Conservation (phyloP, 2,113 vertebrate genomes). For the Struthidea cinerea region DNA sequence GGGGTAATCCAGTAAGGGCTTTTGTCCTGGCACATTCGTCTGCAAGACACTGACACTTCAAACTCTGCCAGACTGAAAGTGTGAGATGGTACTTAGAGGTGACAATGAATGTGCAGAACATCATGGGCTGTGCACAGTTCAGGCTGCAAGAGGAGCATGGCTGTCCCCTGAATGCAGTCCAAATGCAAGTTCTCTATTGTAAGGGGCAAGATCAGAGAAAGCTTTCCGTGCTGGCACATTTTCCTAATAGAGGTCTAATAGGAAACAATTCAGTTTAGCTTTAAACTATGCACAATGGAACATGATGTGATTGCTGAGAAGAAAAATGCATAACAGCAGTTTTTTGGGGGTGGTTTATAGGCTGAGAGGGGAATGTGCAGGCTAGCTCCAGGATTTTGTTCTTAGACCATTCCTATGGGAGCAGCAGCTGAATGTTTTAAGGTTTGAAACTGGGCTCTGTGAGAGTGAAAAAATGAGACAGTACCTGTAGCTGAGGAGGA, state of each 20-base stretch:
- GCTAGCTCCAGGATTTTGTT: not conserved
- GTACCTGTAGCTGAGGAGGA: not conserved
- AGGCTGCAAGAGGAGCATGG: not conserved
- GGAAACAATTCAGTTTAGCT: not conserved
- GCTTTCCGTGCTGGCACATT: not conserved
- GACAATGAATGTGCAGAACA: not conserved
- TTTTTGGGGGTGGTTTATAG: not conserved
- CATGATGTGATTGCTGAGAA: not conserved
- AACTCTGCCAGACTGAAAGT: not conserved
- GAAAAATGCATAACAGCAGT: not conserved
- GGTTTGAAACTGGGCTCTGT: not conserved
- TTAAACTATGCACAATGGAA: not conserved
- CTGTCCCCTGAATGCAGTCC: too few relatives aligned
- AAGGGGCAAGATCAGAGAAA: not conserved
- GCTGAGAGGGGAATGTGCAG: not conserved
- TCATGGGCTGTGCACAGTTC: not conserved
- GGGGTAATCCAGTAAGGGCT: not conserved
- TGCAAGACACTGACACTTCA: not conserved
- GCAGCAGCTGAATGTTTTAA: not conserved
- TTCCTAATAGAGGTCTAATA: not conserved
- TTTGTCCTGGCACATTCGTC: not conserved
- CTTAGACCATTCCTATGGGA: not conserved
- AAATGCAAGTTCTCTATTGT: not conserved
- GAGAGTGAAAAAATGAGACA: not conserved
- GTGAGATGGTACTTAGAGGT: not conserved